Base-by-base conservation (phyloP, 2,888 invertebrate species). In the Crocallis elinguaria region DNA sequence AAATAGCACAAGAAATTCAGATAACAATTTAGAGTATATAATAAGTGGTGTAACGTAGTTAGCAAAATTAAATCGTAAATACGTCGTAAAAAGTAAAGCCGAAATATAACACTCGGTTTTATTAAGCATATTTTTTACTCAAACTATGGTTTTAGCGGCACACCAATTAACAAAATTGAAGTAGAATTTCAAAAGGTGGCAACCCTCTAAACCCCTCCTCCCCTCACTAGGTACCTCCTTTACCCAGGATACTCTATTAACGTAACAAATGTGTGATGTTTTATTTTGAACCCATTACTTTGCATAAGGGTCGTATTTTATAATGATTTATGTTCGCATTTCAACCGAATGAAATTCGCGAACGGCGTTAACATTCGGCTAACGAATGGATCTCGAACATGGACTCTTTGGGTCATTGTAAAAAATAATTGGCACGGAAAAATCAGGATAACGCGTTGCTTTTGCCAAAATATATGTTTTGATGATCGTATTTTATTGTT, bases 271-370 rank as follows among this genome's bases (percentile, higher is more conserved):
- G 69, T 57, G 57, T 62, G 37, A 50, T 65, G 66, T 76, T 75
- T 77, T 73, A 69, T 75, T 74, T 71, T 62, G 38, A 57, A 43
- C 48, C 62, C 54, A 57, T 75, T 75, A 75, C 67, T 74, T 66
- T 54, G 53, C 65, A 55, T 63, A 64, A 51, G 56, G 64, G 58
- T 51, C 44, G 51, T 62, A 64, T 70, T 70, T 69, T 69, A 64
- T 63, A 57, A 63, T 66, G 64, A 66, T 73, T 72, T 71, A 73
- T 42, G 64, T 59, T 54, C 64, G 56, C 68, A 67, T 71, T 67
- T 69, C 54, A 63, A 30, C 49, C 32, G 62, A 59, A 73, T 69
- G 60, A 69, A 68, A 67, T 65, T 68, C 62, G 59, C 51, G 63
- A 71, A 69, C 65, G 69, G 64, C 63, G 62, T 67, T 66, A 64